phyloP scores from a whole-genome alignment of 2,797 vertebrate genomes.

The Hydrophis major region DNA sequence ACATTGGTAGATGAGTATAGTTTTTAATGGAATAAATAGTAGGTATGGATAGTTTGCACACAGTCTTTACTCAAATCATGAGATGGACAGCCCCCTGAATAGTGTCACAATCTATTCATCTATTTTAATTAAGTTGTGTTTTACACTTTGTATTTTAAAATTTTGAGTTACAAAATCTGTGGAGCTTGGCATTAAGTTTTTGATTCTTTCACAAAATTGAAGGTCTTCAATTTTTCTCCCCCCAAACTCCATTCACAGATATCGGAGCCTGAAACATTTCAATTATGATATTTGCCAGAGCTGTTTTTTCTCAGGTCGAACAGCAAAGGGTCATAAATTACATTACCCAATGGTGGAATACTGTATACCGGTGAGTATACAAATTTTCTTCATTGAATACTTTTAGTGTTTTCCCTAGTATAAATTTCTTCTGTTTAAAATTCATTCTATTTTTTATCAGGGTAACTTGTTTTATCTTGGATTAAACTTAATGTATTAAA shows the following conservation, averaged over 20 bases:
- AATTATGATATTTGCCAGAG: constrained; percentile 98
- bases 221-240: constrained; percentile 28
- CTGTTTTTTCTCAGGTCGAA: constrained; percentile 97
- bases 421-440: neutral
- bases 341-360: constrained; percentile 99
- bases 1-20: neutral
- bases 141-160: neutral
- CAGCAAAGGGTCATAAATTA: constrained; percentile 95
- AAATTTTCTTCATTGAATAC: neutral
- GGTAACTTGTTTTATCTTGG: neutral
- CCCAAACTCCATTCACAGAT: constrained; percentile 72
- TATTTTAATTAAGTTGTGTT: neutral
- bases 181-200: neutral
- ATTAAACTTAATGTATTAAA: neutral
- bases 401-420: constrained; percentile 23
- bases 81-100: neutral
- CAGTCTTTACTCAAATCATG: neutral
- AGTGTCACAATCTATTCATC: neutral
- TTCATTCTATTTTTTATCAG: neutral
- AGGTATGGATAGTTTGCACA: neutral
- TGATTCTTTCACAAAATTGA: neutral
- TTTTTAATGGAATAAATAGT: neutral
- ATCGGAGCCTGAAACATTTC: constrained; percentile 97
- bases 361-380: constrained; percentile 89
- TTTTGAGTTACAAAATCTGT: neutral